Percentiles rank a stretch among this genome's conserved stretches.
phyloP scores from a whole-genome alignment of 2,888 invertebrate genomes.

The Erebia aethiops region DNA sequence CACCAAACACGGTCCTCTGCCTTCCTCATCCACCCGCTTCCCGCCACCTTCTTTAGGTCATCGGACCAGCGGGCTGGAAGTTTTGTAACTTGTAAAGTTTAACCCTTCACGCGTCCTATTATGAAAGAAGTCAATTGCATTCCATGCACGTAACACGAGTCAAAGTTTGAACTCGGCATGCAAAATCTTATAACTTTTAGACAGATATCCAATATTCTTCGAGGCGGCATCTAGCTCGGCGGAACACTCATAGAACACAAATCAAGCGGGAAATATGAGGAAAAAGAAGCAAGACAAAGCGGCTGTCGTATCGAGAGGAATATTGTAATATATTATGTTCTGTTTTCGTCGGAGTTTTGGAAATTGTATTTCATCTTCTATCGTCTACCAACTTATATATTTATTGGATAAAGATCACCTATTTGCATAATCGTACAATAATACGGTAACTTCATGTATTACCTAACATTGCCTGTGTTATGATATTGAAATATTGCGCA shows the following conservation, averaged over 20 bases:
- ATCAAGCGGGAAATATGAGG: slow-evolving; percentile 65
- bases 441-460: background rate
- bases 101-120: background rate
- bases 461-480: too few species aligned
- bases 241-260: slow-evolving; percentile 72
- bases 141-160: slow-evolving; percentile 4
- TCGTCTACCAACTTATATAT: too few species aligned
- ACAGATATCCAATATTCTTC: slow-evolving; percentile 74
- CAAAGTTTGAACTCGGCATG: slow-evolving; percentile 16
- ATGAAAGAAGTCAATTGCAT: background rate
- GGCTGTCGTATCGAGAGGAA: slow-evolving; percentile 69
- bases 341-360: slow-evolving; percentile 71
- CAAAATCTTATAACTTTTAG: slow-evolving; percentile 44
- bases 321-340: slow-evolving; percentile 68
- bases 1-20: too few species aligned
- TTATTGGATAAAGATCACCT: too few species aligned
- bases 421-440: too few species aligned
- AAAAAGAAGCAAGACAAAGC: slow-evolving; percentile 67
- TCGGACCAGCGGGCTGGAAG: too few species aligned
- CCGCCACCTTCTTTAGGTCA: too few species aligned
- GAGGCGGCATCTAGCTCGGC: slow-evolving; percentile 58
- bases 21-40: too few species aligned
- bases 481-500: too few species aligned
- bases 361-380: slow-evolving; percentile 55
- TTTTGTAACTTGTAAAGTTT: background rate